These are phyloP conservation scores for Lucifuga dentata DNA, from an alignment of 2,113 vertebrate genomes.

Conservation along the genomic window DNA sequence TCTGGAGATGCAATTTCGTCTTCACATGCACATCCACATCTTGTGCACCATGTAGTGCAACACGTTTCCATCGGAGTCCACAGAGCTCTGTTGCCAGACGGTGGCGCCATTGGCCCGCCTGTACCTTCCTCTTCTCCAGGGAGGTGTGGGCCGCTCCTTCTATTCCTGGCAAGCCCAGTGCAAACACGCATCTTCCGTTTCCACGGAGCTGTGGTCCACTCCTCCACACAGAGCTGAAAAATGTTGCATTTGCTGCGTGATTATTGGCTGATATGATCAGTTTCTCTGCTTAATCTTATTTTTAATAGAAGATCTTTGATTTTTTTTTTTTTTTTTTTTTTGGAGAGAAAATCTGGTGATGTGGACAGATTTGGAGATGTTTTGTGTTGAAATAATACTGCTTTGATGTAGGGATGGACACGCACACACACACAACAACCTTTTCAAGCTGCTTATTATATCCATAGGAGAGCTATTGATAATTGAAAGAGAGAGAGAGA, in stretches of 20 bases:
- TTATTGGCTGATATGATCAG: constrained; percentile 20
- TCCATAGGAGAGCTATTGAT: constrained; percentile 64
- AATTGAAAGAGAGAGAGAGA: constrained; percentile 8
- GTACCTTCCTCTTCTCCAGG: constrained; percentile 8
- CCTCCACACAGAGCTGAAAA: constrained; percentile 47
- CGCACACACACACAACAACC: no score
- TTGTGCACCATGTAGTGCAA: neutral
- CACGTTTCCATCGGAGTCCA: neutral
- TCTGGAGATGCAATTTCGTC: neutral
- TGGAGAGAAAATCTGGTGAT: neutral
- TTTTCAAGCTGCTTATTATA: constrained; percentile 35
- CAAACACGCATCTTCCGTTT: constrained; percentile 38
- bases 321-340: no score
- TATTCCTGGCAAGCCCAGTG: constrained; percentile 47
- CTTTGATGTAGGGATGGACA: no score
- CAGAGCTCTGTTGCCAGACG: constrained; percentile 32
- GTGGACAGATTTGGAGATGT: neutral
- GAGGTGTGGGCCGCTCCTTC: constrained; percentile 58
- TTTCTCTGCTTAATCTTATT: neutral
- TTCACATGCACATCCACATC: constrained; percentile 18
- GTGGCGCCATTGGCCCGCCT: constrained; percentile 47
- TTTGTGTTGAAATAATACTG: constrained; percentile 19
- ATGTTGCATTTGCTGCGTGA: constrained; percentile 30
- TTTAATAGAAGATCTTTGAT: neutral
- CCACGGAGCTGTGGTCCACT: constrained; percentile 36